A percentile compares a stretch with the other conserved stretches of the same genome.
These are phyloP conservation scores for Phycodurus eques DNA, from an alignment of 2,113 vertebrate species.

Conservation along the genomic window DNA sequence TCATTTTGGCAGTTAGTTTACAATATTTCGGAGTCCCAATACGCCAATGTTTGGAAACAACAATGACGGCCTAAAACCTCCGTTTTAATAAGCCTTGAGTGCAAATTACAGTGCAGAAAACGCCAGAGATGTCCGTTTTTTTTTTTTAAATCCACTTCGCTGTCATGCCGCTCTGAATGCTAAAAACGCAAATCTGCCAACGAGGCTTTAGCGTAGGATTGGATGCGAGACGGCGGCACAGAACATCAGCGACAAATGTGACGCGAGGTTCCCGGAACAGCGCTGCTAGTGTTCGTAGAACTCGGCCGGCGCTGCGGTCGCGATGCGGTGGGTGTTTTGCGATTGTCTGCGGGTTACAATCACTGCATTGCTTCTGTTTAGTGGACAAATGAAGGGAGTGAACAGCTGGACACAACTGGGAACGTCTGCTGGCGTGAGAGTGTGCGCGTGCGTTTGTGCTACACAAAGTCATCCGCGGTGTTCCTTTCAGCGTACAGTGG, in stretches of 20 bases:
- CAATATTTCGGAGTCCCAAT: no score
- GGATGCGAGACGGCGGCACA: constrained; percentile 20
- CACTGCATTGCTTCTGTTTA: not conserved
- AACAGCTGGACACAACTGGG: constrained; percentile 7
- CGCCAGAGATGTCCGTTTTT: no score
- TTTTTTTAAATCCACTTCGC: no score
- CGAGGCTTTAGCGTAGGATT: not conserved
- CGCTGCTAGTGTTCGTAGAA: constrained; percentile 6
- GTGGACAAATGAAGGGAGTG: not conserved
- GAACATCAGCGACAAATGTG: constrained; percentile 39
- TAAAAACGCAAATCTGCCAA: not conserved
- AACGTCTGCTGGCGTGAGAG: not conserved
- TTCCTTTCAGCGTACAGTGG: not conserved
- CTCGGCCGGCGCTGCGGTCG: no score
- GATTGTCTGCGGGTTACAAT: constrained; percentile 3
- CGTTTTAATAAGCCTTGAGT: no score
- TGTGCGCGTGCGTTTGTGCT: not conserved
- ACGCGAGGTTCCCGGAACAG: constrained; percentile 61
- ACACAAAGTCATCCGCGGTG: not conserved
- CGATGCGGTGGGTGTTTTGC: not conserved
- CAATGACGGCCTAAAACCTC: no score
- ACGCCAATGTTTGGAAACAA: no score
- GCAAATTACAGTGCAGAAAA: no score
- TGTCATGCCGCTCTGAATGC: no score
- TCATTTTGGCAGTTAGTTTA: no score